Evolutionary conservation across 1,140 invertebrate genomes (phyloP).

Genomic region (Dysdera silvatica): DNA sequence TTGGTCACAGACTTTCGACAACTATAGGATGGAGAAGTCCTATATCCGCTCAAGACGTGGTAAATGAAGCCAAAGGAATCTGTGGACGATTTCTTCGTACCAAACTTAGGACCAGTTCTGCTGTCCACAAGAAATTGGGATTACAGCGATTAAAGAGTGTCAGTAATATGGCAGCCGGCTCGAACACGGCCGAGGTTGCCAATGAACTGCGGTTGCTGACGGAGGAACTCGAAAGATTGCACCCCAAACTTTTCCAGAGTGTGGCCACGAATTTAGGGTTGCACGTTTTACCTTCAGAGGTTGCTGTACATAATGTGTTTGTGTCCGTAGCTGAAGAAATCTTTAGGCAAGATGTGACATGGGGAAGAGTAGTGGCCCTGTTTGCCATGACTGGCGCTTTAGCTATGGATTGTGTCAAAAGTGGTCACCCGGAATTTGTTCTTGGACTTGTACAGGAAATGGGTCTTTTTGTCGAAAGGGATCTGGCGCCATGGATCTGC

Average conservation of each 20-base stretch:
- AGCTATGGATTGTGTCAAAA: conserved; percentile 57
- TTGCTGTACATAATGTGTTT: conserved; percentile 51
- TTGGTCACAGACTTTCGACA: conserved; percentile 20
- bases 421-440: conserved; percentile 50
- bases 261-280: conserved; percentile 51
- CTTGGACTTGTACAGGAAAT: conserved; percentile 54
- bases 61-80: conserved; percentile 51
- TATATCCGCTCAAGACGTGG: conserved; percentile 37
- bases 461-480: conserved; percentile 56
- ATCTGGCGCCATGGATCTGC: conserved; percentile 60
- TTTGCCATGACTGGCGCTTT: conserved; percentile 60
- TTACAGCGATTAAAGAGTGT: conserved; percentile 57
- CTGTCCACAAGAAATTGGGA: conserved; percentile 57
- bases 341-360: conserved; percentile 51
- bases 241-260: conserved; percentile 54
- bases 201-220: conserved; percentile 32
- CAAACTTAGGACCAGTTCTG: conserved; percentile 57
- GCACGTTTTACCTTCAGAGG: conserved; percentile 45
- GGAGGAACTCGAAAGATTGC: conserved; percentile 23
- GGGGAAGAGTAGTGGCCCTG: conserved; percentile 60
- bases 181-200: conserved; percentile 35
- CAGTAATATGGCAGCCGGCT: conserved; percentile 29
- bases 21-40: conserved; percentile 22
- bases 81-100: conserved; percentile 59
- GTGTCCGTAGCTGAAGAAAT: conserved; percentile 54